A percentile compares a stretch with the other conserved stretches of the same genome.
Evolutionary conservation across 2,888 invertebrate species (phyloP).

Genomic region (Auanema freiburgensis): DNA sequence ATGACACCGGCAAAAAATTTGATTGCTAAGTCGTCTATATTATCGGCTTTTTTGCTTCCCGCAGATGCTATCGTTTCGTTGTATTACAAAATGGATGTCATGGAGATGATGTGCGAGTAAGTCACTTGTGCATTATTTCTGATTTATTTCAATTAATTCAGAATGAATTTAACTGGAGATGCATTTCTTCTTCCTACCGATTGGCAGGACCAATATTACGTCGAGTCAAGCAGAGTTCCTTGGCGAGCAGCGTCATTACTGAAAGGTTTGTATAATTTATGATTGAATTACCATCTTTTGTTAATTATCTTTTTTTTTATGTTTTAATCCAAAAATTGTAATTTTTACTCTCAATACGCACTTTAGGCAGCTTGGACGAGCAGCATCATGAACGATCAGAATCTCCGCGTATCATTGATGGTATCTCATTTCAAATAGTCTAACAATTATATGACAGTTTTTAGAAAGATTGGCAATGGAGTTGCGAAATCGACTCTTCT

Average conservation of each 20-base stretch:
- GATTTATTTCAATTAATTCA: constrained; percentile 28
- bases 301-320: constrained; percentile 19
- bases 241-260: constrained; percentile 11
- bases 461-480: constrained; percentile 13
- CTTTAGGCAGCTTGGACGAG: constrained; percentile 18
- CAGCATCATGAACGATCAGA: constrained; percentile 14
- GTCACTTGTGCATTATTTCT: constrained; percentile 25
- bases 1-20: too few relatives aligned
- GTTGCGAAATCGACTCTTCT: constrained; percentile 12
- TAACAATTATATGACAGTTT: too few relatives aligned
- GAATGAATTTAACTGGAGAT: constrained; percentile 10
- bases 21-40: too few relatives aligned
- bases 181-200: constrained; percentile 23
- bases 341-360: constrained; percentile 21
- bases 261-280: constrained; percentile 15
- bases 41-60: constrained; percentile 25
- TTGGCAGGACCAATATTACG: constrained; percentile 19
- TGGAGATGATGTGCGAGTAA: constrained; percentile 21
- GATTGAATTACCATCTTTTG: constrained; percentile 18
- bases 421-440: constrained; percentile 17
- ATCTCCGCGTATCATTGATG: constrained; percentile 10
- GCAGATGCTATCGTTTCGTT: constrained; percentile 23
- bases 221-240: constrained; percentile 19
- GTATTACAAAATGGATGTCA: constrained; percentile 18
- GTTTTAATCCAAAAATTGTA: constrained; percentile 9